Conservation (phyloP, 2,888 invertebrate genomes). For the Cerceris rybyensis region DNA sequence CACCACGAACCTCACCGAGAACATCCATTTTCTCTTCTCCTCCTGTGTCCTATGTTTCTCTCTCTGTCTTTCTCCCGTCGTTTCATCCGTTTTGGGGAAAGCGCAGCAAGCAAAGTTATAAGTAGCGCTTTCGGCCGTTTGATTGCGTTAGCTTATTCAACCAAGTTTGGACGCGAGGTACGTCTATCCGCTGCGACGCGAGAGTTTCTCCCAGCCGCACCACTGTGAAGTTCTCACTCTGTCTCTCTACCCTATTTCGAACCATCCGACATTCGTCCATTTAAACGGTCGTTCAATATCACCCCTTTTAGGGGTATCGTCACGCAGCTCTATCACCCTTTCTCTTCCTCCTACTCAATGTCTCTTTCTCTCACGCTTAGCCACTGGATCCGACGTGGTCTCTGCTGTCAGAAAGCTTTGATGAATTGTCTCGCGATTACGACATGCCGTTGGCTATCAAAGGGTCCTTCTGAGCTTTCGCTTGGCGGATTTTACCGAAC, state of each 20-base stretch:
- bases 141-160: slow-evolving; percentile 73
- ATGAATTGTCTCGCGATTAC: slow-evolving; percentile 51
- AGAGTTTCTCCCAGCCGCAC: slow-evolving; percentile 42
- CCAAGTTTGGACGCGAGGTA: slow-evolving; percentile 58
- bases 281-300: slow-evolving; percentile 45
- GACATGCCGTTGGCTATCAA: slow-evolving; percentile 12
- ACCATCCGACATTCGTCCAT: slow-evolving; percentile 34
- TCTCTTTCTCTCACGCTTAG: neutral
- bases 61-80: slow-evolving; percentile 8
- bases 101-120: slow-evolving; percentile 66
- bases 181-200: slow-evolving; percentile 43
- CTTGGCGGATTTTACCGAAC: slow-evolving; percentile 18
- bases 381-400: slow-evolving; percentile 7
- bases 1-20: slow-evolving; percentile 30
- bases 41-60: neutral
- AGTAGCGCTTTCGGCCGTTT: slow-evolving; percentile 74
- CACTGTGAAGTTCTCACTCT: neutral
- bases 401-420: slow-evolving; percentile 41
- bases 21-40: slow-evolving; percentile 23
- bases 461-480: neutral
- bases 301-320: slow-evolving; percentile 31
- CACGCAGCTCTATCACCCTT: neutral
- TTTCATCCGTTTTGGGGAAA: slow-evolving; percentile 36
- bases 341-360: neutral
- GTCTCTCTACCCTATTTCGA: slow-evolving; percentile 13